phyloP scores from a whole-genome alignment of 2,888 invertebrate species.

The Drosophila parthenogenetica region DNA sequence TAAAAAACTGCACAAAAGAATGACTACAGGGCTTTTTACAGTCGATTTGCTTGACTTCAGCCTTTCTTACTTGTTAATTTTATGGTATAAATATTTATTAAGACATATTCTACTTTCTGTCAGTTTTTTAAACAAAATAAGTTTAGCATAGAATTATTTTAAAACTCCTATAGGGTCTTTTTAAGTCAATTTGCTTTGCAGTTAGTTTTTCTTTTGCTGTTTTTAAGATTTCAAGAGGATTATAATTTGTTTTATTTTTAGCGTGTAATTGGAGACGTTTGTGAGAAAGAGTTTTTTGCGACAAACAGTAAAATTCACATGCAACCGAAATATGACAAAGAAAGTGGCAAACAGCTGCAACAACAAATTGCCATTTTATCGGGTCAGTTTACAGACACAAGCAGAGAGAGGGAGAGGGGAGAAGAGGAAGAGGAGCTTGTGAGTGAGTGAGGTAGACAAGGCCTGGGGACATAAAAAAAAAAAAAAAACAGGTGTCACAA shows the following conservation, averaged over 20 bases:
- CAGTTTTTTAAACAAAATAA: too few species aligned
- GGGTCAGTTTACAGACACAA: conserved; percentile 6
- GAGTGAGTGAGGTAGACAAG: not conserved
- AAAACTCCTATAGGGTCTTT: too few species aligned
- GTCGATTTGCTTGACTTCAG: not conserved
- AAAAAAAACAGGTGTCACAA: conserved; percentile 15
- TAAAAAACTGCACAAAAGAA: too few species aligned
- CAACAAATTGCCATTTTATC: conserved; percentile 37
- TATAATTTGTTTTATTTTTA: conserved; percentile 11
- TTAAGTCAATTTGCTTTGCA: not conserved
- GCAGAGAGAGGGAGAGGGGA: not conserved
- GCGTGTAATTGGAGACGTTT: conserved; percentile 46
- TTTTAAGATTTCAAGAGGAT: too few species aligned
- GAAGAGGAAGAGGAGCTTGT: not conserved
- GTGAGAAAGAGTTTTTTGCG: conserved; percentile 26
- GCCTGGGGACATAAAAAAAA: not conserved
- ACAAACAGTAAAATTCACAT: conserved; percentile 24
- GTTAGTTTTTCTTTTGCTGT: not conserved
- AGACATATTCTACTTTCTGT: too few species aligned
- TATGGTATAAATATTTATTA: too few species aligned
- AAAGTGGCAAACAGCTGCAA: conserved; percentile 59
- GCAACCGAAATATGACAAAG: conserved; percentile 24
- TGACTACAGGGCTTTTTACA: not conserved
- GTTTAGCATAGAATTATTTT: too few species aligned
- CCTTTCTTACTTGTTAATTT: too few species aligned